Conservation (phyloP, 2,888 invertebrate species). For the Chaetogeoica ovagalla region DNA sequence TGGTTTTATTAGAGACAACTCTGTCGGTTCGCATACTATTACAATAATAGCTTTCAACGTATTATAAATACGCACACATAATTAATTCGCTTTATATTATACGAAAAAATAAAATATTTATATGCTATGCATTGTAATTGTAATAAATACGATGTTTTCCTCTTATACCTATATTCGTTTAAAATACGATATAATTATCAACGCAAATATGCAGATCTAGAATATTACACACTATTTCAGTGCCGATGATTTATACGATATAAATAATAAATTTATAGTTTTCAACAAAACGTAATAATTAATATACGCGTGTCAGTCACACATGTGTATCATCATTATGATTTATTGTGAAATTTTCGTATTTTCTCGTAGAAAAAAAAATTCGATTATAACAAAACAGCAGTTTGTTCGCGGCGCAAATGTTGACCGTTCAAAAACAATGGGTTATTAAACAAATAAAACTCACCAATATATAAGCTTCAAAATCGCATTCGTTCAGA, state of each 20-base stretch:
- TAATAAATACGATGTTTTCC: no score
- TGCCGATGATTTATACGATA: slow-evolving; percentile 35
- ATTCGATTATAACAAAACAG: neutral
- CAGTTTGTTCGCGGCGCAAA: slow-evolving; percentile 4
- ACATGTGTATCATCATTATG: slow-evolving; percentile 9
- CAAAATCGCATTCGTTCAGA: neutral
- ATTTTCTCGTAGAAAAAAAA: neutral
- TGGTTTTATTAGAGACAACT: no score
- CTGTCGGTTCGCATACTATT: no score
- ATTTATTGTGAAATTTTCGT: slow-evolving; percentile 25
- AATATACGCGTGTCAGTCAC: slow-evolving; percentile 17
- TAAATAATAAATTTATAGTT: slow-evolving; percentile 19
- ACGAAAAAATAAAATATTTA: no score
- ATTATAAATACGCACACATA: no score
- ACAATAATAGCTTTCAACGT: no score
- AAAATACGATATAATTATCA: no score
- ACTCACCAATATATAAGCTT: slow-evolving; percentile 12
- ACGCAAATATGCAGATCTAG: no score
- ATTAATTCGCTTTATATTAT: no score
- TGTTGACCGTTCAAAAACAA: slow-evolving; percentile 40
- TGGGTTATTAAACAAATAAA: slow-evolving; percentile 26
- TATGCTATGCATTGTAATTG: no score
- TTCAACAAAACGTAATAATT: slow-evolving; percentile 20
- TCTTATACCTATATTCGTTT: no score
- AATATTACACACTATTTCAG: no score